A percentile compares a stretch with the other conserved stretches of the same genome.
These are phyloP conservation scores for Sebastes trivittatus DNA, from an alignment of 2,797 vertebrate genomes.

Conservation along the genomic window DNA sequence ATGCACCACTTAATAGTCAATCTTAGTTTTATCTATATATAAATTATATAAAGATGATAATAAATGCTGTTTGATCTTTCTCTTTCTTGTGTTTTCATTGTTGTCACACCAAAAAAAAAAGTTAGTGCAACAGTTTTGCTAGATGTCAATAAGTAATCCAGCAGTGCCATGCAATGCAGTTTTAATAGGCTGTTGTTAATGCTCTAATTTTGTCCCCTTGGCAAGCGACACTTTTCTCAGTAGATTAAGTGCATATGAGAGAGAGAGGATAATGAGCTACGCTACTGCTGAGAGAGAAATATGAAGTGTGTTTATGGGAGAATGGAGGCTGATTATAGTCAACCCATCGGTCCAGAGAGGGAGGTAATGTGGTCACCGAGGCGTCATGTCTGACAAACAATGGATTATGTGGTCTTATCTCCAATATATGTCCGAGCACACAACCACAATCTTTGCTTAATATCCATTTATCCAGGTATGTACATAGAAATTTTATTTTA, in stretches of 20 bases:
- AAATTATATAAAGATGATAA: slow-evolving; percentile 72
- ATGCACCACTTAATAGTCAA: slow-evolving; percentile 66
- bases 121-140: slow-evolving; percentile 6
- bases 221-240: slow-evolving; percentile 25
- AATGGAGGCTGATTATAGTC: slow-evolving; percentile 17
- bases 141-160: slow-evolving; percentile 31
- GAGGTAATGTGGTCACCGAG: background rate
- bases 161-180: background rate
- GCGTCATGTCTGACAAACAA: background rate
- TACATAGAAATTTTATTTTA: background rate
- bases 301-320: slow-evolving; percentile 19
- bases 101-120: background rate
- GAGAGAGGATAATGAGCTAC: slow-evolving; percentile 8
- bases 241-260: slow-evolving; percentile 14
- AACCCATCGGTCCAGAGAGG: background rate
- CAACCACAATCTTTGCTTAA: background rate
- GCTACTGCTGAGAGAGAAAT: slow-evolving; percentile 7
- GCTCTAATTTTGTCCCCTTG: slow-evolving; percentile 25
- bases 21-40: slow-evolving; percentile 75
- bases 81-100: slow-evolving; percentile 51
- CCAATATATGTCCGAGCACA: background rate
- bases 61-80: slow-evolving; percentile 69
- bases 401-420: background rate
- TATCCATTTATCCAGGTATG: background rate
- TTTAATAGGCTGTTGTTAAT: slow-evolving; percentile 42